phyloP scores from a whole-genome alignment of 2,888 invertebrate species.

The Cataglyphis livida region DNA sequence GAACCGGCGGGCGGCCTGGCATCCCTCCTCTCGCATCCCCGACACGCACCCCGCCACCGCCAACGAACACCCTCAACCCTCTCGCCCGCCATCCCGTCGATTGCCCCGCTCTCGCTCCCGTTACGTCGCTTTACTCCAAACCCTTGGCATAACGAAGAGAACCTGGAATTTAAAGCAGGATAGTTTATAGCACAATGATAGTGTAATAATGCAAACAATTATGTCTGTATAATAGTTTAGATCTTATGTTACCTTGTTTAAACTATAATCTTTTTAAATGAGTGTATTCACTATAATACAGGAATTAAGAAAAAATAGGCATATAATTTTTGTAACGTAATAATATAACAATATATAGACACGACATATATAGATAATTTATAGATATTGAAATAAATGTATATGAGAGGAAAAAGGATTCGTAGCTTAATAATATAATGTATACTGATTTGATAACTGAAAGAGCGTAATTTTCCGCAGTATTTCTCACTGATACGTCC shows the following conservation, averaged over 20 bases:
- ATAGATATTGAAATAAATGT: not conserved
- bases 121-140: constrained; percentile 41
- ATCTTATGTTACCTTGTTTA: too few relatives aligned
- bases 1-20: constrained; percentile 66
- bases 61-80: constrained; percentile 65
- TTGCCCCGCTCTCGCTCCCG: constrained; percentile 42
- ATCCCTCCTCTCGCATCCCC: constrained; percentile 75
- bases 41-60: constrained; percentile 68
- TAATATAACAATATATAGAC: not conserved
- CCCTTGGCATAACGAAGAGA: not conserved
- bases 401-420: not conserved
- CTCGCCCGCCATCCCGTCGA: constrained; percentile 36
- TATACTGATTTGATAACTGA: not conserved
- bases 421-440: not conserved
- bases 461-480: not conserved
- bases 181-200: constrained; percentile 5
- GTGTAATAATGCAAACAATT: not conserved
- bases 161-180: constrained; percentile 5
- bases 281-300: not conserved
- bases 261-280: too few relatives aligned
- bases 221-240: too few relatives aligned
- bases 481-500: not conserved
- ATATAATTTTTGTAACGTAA: not conserved
- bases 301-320: not conserved
- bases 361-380: not conserved